Percentiles rank a stretch among this genome's conserved stretches.
Conservation (phyloP, 1,140 invertebrate species). For the Musca domestica region DNA sequence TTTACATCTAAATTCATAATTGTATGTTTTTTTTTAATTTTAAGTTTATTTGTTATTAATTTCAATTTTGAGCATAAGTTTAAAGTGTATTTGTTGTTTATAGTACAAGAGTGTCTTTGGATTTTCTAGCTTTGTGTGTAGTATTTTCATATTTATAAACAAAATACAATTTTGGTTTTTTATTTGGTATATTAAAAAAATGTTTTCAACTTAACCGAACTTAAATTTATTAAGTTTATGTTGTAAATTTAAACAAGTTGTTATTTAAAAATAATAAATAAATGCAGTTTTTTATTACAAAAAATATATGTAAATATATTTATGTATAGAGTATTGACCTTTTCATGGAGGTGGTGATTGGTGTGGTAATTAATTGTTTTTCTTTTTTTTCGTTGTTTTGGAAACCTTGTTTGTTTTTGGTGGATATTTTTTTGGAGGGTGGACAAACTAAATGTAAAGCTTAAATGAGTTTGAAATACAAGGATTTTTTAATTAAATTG, state of each 20-base stretch:
- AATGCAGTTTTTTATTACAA: slow-evolving; percentile 8
- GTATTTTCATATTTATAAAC: slow-evolving; percentile 30
- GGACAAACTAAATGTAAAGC: background rate
- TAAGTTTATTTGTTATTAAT: background rate
- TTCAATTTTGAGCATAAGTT: background rate
- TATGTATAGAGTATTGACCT: background rate
- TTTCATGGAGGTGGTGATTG: slow-evolving; percentile 9
- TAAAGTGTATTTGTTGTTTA: slow-evolving; percentile 28
- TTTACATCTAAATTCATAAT: slow-evolving; percentile 9
- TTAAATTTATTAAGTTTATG: slow-evolving; percentile 9
- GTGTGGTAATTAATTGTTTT: slow-evolving; percentile 18
- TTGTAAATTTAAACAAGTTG: slow-evolving; percentile 5
- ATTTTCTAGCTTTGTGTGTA: slow-evolving; percentile 48
- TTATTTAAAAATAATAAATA: background rate
- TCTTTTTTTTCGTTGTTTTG: slow-evolving; percentile 46
- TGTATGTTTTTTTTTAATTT: slow-evolving; percentile 15
- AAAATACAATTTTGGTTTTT: slow-evolving; percentile 25
- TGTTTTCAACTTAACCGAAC: slow-evolving; percentile 2
- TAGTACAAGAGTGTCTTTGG: slow-evolving; percentile 42
- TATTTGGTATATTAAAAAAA: too few species aligned
- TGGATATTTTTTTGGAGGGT: background rate
- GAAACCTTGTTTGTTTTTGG: slow-evolving; percentile 43
- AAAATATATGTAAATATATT: slow-evolving; percentile 13
- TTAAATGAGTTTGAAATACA: background rate
- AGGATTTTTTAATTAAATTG: too few species aligned